Conservation (phyloP, 1,140 invertebrate genomes). For the Drosophila sproati region DNA sequence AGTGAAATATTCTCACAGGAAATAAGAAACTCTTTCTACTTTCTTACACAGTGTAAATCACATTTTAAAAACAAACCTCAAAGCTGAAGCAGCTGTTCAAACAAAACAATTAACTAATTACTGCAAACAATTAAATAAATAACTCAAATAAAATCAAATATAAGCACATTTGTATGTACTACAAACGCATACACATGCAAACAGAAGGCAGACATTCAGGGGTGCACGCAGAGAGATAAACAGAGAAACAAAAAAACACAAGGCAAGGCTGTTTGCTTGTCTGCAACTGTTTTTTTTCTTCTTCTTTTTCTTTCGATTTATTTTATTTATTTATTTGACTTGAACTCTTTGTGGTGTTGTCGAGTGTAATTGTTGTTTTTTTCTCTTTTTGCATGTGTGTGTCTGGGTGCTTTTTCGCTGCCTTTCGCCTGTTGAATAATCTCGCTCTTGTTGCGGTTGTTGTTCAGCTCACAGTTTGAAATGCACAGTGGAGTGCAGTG, state of each 20-base stretch:
- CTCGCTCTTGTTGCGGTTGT: slow-evolving; percentile 6
- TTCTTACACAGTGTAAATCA: too few species aligned
- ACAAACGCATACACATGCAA: not conserved
- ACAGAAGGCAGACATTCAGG: not conserved
- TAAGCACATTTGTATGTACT: not conserved
- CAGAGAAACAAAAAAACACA: not conserved
- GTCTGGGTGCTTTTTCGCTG: slow-evolving; percentile 11
- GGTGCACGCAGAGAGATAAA: not conserved
- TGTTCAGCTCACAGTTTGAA: slow-evolving; percentile 43
- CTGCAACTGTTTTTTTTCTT: not conserved
- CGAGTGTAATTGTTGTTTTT: slow-evolving; percentile 19
- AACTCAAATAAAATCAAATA: not conserved
- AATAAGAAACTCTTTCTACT: too few species aligned
- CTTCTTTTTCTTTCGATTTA: slow-evolving; percentile 14
- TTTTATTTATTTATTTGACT: slow-evolving; percentile 37
- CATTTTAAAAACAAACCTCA: too few species aligned
- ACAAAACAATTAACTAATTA: too few species aligned
- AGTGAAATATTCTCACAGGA: too few species aligned
- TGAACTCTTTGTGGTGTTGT: slow-evolving; percentile 25
- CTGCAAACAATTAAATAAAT: not conserved
- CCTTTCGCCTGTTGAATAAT: slow-evolving; percentile 55
- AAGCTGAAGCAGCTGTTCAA: too few species aligned
- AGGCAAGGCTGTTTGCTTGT: slow-evolving; percentile 21
- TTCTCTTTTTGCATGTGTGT: slow-evolving; percentile 5
- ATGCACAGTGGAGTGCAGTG: slow-evolving; percentile 46